Conservation (phyloP, 2,888 invertebrate genomes). For the Drosophila robusta region DNA sequence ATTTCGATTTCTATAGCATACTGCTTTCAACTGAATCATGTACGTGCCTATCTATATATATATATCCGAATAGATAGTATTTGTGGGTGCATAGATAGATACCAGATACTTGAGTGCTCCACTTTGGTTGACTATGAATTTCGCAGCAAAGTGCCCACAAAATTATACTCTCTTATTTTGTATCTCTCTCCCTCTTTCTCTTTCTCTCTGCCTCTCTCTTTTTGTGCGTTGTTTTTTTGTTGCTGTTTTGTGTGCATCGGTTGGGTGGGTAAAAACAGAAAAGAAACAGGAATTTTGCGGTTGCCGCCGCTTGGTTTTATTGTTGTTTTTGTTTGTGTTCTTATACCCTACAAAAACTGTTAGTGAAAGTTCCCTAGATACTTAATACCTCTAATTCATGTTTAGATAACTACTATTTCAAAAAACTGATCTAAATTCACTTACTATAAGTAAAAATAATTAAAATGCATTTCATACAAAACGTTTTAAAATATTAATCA, state of each 20-base stretch:
- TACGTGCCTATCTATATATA: not conserved
- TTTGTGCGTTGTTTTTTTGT: constrained; percentile 10
- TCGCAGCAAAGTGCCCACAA: constrained; percentile 34
- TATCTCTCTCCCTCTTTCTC: not conserved
- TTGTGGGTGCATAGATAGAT: not conserved
- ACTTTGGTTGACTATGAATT: constrained; percentile 34
- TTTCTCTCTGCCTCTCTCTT: not conserved
- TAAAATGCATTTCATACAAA: too few species aligned
- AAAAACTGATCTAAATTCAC: not conserved
- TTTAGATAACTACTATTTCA: not conserved
- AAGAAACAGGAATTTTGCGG: constrained; percentile 66
- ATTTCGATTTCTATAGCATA: not conserved
- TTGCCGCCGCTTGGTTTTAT: constrained; percentile 43
- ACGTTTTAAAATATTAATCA: too few species aligned
- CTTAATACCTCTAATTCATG: not conserved
- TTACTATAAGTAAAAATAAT: not conserved
- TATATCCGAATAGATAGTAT: too few species aligned
- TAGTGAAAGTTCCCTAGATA: too few species aligned
- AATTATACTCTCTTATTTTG: constrained; percentile 11
- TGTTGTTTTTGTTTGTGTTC: constrained; percentile 38
- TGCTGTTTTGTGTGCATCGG: constrained; percentile 21
- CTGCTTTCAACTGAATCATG: not conserved
- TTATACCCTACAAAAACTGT: constrained; percentile 27
- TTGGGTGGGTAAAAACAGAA: constrained; percentile 40
- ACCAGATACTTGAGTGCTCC: constrained; percentile 17